Conservation (phyloP, 2,888 invertebrate genomes). For the Ceratothoa steindachneri region DNA sequence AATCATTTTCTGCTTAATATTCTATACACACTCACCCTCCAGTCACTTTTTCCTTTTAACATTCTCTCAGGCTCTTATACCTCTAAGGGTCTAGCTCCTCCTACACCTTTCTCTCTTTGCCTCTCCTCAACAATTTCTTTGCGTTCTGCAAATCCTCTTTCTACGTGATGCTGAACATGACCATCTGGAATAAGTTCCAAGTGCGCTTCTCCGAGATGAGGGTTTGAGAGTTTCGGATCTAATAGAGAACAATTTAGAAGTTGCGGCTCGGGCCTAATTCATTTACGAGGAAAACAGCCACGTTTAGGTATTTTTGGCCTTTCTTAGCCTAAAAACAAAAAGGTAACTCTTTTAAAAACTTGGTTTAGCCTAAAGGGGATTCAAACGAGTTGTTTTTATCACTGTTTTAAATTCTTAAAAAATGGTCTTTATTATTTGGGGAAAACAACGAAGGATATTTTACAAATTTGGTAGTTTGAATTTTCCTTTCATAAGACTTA, state of each 20-base stretch:
- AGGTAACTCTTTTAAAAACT: not conserved
- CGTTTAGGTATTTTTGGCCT: not conserved
- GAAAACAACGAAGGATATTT: too few species aligned
- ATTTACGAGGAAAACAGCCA: not conserved
- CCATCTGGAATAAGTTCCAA: not conserved
- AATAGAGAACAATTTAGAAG: not conserved
- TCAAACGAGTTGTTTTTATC: too few species aligned
- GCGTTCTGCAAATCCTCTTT: not conserved
- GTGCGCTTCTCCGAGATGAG: not conserved
- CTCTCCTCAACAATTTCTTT: not conserved
- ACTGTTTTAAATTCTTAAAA: too few species aligned
- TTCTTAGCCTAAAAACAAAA: not conserved
- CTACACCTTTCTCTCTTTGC: too few species aligned
- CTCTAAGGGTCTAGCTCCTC: too few species aligned
- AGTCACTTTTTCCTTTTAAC: too few species aligned
- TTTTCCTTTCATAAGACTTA: too few species aligned
- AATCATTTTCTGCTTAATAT: not conserved
- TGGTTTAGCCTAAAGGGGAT: not conserved
- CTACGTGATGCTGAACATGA: not conserved
- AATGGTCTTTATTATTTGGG: too few species aligned
- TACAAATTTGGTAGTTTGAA: too few species aligned
- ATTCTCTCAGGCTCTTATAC: too few species aligned
- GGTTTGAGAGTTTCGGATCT: not conserved
- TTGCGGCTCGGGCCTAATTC: not conserved
- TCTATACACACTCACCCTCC: too few species aligned